Percentiles rank a stretch among this genome's conserved stretches.
phyloP scores from a whole-genome alignment of 1,140 invertebrate genomes.

The Lucilia cuprina region DNA sequence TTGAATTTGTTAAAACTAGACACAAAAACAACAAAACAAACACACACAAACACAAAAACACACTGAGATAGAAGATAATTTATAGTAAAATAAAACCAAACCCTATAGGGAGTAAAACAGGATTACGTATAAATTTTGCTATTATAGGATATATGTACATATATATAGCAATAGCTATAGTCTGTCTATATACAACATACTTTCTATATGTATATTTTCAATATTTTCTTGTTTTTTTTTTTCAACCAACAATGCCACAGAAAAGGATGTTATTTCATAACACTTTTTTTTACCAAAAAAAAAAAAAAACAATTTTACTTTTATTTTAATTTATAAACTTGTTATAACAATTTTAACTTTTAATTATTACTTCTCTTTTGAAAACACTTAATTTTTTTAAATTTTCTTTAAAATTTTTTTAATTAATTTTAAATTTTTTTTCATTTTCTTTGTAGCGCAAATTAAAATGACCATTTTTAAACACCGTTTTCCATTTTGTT shows the following conservation, averaged over 20 bases:
- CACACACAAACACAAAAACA: background rate
- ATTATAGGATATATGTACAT: too few species aligned
- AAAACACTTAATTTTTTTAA: background rate
- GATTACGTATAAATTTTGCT: background rate
- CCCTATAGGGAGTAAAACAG: background rate
- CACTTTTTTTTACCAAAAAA: background rate
- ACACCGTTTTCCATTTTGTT: background rate
- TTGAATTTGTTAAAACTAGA: too few species aligned
- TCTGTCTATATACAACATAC: too few species aligned
- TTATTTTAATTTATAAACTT: background rate
- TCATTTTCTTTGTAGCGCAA: background rate
- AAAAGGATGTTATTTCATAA: constrained; percentile 30
- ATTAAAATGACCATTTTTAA: background rate
- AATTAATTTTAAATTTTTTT: background rate
- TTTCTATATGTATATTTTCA: too few species aligned
- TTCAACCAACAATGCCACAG: background rate
- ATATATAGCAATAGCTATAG: too few species aligned
- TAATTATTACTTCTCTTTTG: background rate
- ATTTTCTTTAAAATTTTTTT: background rate
- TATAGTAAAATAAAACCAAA: background rate
- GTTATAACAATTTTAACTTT: background rate
- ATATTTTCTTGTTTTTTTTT: background rate
- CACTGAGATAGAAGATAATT: too few species aligned
- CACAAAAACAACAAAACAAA: background rate
- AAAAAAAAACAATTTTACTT: background rate